Base-by-base conservation (phyloP, 2,888 invertebrate species). In the Dimorphilus gyrociliatus region DNA sequence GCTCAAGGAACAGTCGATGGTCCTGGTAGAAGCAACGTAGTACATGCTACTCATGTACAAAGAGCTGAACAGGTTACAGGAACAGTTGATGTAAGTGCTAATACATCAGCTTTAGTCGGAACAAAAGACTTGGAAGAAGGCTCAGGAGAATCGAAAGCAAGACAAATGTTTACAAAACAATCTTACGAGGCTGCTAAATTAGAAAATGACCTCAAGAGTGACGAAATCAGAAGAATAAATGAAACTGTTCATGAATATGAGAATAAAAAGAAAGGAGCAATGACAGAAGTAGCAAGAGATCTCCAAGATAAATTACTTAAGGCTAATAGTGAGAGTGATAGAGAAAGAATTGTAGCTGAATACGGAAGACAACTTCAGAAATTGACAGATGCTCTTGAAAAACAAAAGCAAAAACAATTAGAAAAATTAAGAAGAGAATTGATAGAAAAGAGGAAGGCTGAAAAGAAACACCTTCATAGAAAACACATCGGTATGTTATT, bases 101-200 rank as follows among this genome's bases (percentile, higher is more conserved):
- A 8, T n/a, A 21, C 8, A 21, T 10, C 21, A 21, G n/a, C 8
- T n/a, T n/a, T 10, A 10, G 21, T 8, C 8, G 21, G n/a, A n/a
- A 8, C 27, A 27, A 15, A 19, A 29, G 21, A 19, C n/a, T n/a
- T n/a, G n/a, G 14, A 8, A 13, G 16, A 23, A 17, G n/a, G 19
- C 29, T 10, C 27, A 41, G 5, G 36, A 36, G 12, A 41, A 42
- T 10, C 35, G 40, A 32, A 39, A 38, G 17, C 42, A 21, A 44
- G 50, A 29, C 45, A 44, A 33, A 38, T 55, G 32, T 50, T 55
- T 39, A 51, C 51, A 34, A 51, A 50, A 31, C 54, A 55, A 37
- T 53, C 53, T 3, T 55, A 51, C 23, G 55, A 56, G 32, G 54
- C 54, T 6, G 53, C 53, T 4, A 51, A 51, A 29, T 39, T 54